Evolutionary conservation across 1,140 invertebrate genomes (phyloP).

Genomic region (Diachasma alloeum): DNA sequence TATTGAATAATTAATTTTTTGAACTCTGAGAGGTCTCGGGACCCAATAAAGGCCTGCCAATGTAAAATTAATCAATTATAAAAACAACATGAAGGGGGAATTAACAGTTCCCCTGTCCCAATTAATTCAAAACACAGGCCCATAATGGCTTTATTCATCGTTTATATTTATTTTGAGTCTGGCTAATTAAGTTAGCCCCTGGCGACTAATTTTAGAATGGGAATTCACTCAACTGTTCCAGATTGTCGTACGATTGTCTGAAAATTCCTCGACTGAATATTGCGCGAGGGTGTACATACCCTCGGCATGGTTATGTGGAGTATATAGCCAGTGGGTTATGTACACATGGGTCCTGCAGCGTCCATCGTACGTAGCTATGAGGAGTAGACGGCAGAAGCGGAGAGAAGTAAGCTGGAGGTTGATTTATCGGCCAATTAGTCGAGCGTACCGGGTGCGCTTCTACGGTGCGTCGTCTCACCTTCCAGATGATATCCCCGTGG

Average conservation of each 20-base stretch:
- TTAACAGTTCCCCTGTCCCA: no score
- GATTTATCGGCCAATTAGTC: slow-evolving; percentile 60
- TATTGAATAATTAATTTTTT: no score
- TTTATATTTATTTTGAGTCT: background rate
- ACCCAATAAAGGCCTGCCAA: no score
- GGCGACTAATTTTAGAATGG: background rate
- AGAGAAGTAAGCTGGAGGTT: slow-evolving; percentile 41
- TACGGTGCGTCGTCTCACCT: slow-evolving; percentile 51
- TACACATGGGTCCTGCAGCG: slow-evolving; percentile 8
- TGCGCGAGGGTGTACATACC: background rate
- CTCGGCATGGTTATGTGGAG: background rate
- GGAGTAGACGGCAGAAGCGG: slow-evolving; percentile 15
- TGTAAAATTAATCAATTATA: no score
- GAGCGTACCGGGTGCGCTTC: slow-evolving; percentile 54
- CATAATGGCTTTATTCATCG: no score
- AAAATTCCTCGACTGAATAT: background rate
- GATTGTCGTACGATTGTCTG: no score
- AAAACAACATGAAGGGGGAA: no score
- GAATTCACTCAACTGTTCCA: background rate
- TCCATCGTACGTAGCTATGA: slow-evolving; percentile 7
- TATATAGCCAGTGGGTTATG: background rate
- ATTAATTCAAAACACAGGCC: no score
- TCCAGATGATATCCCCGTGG: slow-evolving; percentile 52
- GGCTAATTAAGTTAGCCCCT: background rate
- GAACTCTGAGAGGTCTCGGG: no score